Evolutionary conservation across 2,888 invertebrate species (phyloP).

Genomic region (Platycheirus rosarum): DNA sequence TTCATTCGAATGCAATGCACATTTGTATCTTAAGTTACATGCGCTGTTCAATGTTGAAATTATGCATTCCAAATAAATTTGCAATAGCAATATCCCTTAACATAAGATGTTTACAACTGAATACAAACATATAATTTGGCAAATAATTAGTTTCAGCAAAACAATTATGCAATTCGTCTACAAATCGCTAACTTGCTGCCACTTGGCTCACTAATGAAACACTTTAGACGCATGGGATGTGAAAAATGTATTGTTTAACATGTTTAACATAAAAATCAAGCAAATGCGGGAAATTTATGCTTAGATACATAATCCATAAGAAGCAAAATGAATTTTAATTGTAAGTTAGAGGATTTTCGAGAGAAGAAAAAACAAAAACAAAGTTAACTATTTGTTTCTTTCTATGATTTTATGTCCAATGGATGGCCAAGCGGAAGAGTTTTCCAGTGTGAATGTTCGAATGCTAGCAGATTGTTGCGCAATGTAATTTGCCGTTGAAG

Average conservation of each 20-base stretch:
- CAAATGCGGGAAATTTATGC: constrained; percentile 5
- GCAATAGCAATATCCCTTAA: too few relatives aligned
- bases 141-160: too few relatives aligned
- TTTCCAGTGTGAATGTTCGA: background rate
- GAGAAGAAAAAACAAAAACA: background rate
- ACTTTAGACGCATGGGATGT: constrained; percentile 19
- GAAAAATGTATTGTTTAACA: constrained; percentile 42
- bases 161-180: constrained; percentile 55
- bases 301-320: background rate
- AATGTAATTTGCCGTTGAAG: constrained; percentile 6
- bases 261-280: constrained; percentile 12
- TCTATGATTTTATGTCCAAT: constrained; percentile 7
- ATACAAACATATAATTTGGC: too few relatives aligned
- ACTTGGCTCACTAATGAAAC: constrained; percentile 40
- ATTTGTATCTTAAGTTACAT: too few relatives aligned
- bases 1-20: too few relatives aligned
- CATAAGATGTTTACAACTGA: too few relatives aligned
- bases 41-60: too few relatives aligned
- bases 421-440: constrained; percentile 22
- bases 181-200: constrained; percentile 45
- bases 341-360: background rate
- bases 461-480: constrained; percentile 1
- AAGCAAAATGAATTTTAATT: constrained; percentile 31
- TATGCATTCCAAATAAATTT: too few relatives aligned
- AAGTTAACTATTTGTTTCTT: constrained; percentile 17